phyloP scores from a whole-genome alignment of 2,888 invertebrate genomes.

The Chironomus tentans region DNA sequence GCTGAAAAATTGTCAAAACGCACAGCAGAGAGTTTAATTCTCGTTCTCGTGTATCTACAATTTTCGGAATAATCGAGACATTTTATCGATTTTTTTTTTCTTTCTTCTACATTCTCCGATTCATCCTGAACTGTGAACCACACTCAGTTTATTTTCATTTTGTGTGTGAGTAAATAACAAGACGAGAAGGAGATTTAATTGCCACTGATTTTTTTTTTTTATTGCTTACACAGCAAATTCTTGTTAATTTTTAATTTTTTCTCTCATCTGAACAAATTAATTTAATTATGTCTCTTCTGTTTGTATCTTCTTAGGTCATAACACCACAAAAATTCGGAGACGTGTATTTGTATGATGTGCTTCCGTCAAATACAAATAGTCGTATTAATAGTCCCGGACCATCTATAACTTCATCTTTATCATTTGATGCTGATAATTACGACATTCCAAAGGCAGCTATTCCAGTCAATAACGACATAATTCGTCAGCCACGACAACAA shows the following conservation, averaged over 20 bases:
- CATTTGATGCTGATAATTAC: conserved; percentile 38
- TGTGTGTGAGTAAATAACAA: neutral
- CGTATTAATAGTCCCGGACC: conserved; percentile 30
- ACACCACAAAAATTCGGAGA: conserved; percentile 64
- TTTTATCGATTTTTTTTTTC: neutral
- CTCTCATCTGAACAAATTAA: neutral
- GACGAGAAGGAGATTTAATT: neutral
- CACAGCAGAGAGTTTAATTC: neutral
- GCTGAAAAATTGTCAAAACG: neutral
- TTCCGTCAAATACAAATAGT: conserved; percentile 34
- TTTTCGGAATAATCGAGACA: neutral
- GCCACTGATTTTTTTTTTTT: no score
- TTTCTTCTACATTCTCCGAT: neutral
- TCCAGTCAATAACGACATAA: neutral
- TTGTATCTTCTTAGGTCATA: conserved; percentile 47
- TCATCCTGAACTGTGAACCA: no score
- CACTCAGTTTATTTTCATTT: neutral
- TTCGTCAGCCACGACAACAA: neutral
- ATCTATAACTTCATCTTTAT: conserved; percentile 33
- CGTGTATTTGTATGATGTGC: conserved; percentile 61
- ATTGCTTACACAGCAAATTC: no score
- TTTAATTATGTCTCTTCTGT: conserved; percentile 27
- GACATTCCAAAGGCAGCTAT: conserved; percentile 57
- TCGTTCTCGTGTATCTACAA: neutral
- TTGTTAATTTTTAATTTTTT: neutral